Base-by-base conservation (phyloP, 1,140 invertebrate genomes). In the Drosophila gunungcola region DNA sequence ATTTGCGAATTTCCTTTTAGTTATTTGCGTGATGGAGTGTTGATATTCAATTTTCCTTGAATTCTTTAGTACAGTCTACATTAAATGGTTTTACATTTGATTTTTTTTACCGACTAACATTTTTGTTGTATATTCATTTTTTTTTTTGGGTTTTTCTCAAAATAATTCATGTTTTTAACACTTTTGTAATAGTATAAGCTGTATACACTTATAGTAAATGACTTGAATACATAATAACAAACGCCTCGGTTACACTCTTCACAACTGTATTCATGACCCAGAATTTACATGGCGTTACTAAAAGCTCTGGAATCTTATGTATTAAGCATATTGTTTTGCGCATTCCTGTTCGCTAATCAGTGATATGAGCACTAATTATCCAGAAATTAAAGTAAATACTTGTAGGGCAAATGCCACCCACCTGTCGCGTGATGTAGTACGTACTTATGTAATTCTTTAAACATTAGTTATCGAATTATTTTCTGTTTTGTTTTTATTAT, bases 341-440 rank as follows among this genome's bases (percentile, higher is more conserved):
- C 68, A 72, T 72, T 72, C 67, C 68, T 70, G 68, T 70, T 48
- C 42, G 49, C 68, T 42, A 73, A 73, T 73, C 55, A 73, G 69
- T 73, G 69, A 73, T 73, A 61, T 73, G 68, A 73, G 55, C 69
- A 73, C 69, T 73, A 61, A 73, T 73, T 57, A 67, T 53, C 63
- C 73, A 57, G 73, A 76, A 76, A 76, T 57, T 76, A 76, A 76
- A 76, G 73, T 76, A 76, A 76, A 76, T 68, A 67, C 54, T 74
- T 76, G 53, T 56, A 58, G 61, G 72, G 73, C 73, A 75, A 75
- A 75, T 53, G 46, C 46, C 46, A 58, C 46, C 43, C 73, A 75
- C 56, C 48, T 39, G n/a, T 42, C 27, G 56, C 60, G 42, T 73
- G 68, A 53, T 36, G 43, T 48, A 54, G 67, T 73, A 52, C 36